Base-by-base conservation (phyloP, 2,888 invertebrate species). In the Tuta absoluta region DNA sequence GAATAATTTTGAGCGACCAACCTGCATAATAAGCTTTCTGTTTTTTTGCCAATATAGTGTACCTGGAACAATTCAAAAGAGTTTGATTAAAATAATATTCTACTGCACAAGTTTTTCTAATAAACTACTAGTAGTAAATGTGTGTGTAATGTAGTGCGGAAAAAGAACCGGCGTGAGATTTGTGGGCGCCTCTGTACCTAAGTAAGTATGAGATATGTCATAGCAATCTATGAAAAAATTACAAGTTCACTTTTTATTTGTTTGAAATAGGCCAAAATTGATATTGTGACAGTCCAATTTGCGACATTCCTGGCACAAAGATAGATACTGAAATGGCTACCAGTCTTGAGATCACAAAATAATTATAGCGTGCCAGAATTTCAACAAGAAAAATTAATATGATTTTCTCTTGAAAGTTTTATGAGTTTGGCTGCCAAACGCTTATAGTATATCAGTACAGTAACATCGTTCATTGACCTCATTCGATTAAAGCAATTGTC, bases 11-110 rank as follows among this genome's bases (percentile, higher is more conserved):
- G 69, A 77, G 71, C 75, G 75, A 85, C 85, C 81, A 82, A 85
- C 84, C 85, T 86, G 81, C 81, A 76, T 75, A 72, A 68, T 71
- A 71, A 67, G 68, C 12, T 62, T 58, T 21, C 4, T 66, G 74
- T 75, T 72, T 65, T 76, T 71, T 70, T 71, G 73, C 28, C 38
- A 1, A 8, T 33, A 5, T 4, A 28, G 28, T 48, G 70, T 82
- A 85, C 82, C 85, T 86, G 85, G 41, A 85, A 85, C 78, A 80
- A 82, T 60, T 41, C 37, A 33, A 57, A 28, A 57, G 24, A 57
- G 45, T 57, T 45, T 60, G 17, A 60, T 60, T 45, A 60, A 56
- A 56, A 56, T 24, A 7, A 8, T 33, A 24, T 24, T 3, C 21
- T 17, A 21, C 0, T 2, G 10, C 21, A n/a, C n/a, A n/a, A n/a